These are phyloP conservation scores for Trachelus stipa DNA, from an alignment of 2,888 invertebrate species.

Conservation along the genomic window DNA sequence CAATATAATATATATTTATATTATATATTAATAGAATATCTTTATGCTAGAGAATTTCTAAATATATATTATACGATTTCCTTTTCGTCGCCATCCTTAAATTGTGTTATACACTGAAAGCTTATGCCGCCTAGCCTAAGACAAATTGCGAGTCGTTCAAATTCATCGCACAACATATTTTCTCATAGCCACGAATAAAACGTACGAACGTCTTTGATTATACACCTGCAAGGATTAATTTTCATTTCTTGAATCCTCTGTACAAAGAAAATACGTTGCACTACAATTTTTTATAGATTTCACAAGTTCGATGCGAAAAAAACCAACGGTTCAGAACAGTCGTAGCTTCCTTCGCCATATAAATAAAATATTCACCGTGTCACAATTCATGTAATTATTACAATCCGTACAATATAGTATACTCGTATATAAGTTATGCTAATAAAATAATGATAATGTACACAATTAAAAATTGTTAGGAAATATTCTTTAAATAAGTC, in stretches of 20 bases:
- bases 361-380: conserved; percentile 53
- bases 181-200: neutral
- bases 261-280: conserved; percentile 7
- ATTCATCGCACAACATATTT: neutral
- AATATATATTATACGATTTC: conserved; percentile 43
- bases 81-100: conserved; percentile 34
- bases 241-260: neutral
- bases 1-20: conserved; percentile 51
- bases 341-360: conserved; percentile 39
- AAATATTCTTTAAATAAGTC: conserved; percentile 60
- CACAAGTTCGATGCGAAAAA: conserved; percentile 20
- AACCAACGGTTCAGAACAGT: conserved; percentile 43
- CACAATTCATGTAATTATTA: conserved; percentile 47
- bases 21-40: conserved; percentile 62
- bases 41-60: conserved; percentile 46
- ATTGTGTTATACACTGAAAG: conserved; percentile 57
- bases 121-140: conserved; percentile 51
- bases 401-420: conserved; percentile 47
- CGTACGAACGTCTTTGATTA: neutral
- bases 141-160: conserved; percentile 39
- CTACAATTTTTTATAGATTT: neutral
- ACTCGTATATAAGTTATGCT: conserved; percentile 49
- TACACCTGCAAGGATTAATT: neutral
- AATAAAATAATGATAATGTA: conserved; percentile 64
- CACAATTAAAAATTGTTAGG: conserved; percentile 63